Base-by-base conservation (phyloP, 2,888 invertebrate species). In the Horisme vitalbata region DNA sequence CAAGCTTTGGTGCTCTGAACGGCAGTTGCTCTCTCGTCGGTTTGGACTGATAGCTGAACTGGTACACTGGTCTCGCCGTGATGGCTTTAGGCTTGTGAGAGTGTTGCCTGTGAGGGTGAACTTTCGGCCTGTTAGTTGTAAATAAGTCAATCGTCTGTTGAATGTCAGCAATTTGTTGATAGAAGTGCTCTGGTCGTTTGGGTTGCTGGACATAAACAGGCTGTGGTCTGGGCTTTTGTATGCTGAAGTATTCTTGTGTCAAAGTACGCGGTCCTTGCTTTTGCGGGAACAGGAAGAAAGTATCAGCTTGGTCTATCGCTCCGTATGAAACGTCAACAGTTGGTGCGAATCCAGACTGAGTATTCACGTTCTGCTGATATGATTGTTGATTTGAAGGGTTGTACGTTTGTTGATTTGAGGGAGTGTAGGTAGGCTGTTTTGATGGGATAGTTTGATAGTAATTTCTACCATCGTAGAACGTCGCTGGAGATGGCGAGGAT, bases 41-140 rank as follows among this genome's bases (percentile, higher is more conserved):
- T 6, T 92, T 90, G 0, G 93, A 91, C 68, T 95, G 93, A 66
- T 93, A 95, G 63, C 93, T 94, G 70, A 93, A 95, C 68, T 95
- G 94, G 68, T 94, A 95, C 2, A 85, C 79, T 0, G 94, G 93
- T 65, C 93, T 91, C 0, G 91, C 72, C 36, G 91, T 80, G 9
- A 83, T 78, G 7, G 91, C 79, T 65, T 91, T 91, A 4, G 90
- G 84, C 65, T 91, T 86, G 63, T 82, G 84, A 12, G 71, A 63
- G 45, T 83, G 78, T 11, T 75, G 74, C 51, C 84, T 74, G 45
- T 80, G 79, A 8, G 80, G 74, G 46, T 90, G 80, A 4, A 83
- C 56, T 49, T 91, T 90, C 9, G 93, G 93, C 37, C 91, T 88
- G 33, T 90, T 88, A 2, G 91, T 91, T 6, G 91, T 91, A 55